phyloP scores from a whole-genome alignment of 2,797 vertebrate species.

The Morus bassanus region DNA sequence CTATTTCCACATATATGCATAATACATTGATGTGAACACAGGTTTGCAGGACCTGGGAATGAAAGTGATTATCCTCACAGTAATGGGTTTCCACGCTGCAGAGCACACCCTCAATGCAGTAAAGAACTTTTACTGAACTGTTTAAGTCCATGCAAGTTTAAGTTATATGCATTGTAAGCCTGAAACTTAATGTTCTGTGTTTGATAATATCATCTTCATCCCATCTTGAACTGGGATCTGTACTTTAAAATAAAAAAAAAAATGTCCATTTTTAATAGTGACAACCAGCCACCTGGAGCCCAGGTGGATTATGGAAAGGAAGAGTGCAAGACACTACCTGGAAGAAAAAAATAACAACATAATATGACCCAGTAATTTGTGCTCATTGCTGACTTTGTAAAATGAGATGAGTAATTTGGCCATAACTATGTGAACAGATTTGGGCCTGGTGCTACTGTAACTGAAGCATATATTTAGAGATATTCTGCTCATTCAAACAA shows the following conservation, averaged over 20 bases:
- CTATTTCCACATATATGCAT: not conserved
- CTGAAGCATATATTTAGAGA: not conserved
- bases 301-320: not conserved
- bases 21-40: not conserved
- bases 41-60: not conserved
- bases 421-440: not conserved
- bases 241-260: not conserved
- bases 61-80: not conserved
- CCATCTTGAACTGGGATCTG: not conserved
- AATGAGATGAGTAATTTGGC: not conserved
- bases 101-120: not conserved
- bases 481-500: not conserved
- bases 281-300: not conserved
- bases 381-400: not conserved
- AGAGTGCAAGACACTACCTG: not conserved
- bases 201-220: not conserved
- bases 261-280: not conserved
- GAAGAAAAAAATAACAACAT: not conserved
- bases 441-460: not conserved
- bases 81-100: not conserved
- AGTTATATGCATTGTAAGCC: not conserved
- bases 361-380: not conserved
- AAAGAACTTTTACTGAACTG: not conserved
- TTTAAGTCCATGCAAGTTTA: not conserved
- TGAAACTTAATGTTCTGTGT: not conserved